A percentile compares a stretch with the other conserved stretches of the same genome.
Conservation (phyloP, 2,113 vertebrate species). For the Otus sunia region DNA sequence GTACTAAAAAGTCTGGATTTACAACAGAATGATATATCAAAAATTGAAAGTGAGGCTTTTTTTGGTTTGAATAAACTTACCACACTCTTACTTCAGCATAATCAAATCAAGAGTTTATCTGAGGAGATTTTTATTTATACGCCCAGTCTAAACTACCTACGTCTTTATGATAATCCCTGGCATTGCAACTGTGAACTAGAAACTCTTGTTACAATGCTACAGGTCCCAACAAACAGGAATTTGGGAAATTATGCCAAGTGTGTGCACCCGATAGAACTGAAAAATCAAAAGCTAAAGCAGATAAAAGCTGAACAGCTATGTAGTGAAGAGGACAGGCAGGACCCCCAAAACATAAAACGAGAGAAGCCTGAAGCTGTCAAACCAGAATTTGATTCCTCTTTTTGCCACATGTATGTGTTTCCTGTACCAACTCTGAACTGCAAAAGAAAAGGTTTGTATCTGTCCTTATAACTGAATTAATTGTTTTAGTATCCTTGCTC, state of each 20-base stretch:
- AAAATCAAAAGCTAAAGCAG: conserved; percentile 85
- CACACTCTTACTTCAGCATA: conserved; percentile 93
- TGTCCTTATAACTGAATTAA: background rate
- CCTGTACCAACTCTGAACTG: conserved; percentile 88
- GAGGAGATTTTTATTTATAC: conserved; percentile 89
- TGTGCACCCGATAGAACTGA: conserved; percentile 74
- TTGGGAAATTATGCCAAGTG: conserved; percentile 93
- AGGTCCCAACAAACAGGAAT: conserved; percentile 90
- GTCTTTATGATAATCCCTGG: conserved; percentile 96
- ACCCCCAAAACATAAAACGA: conserved; percentile 15
- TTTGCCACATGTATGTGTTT: conserved; percentile 88
- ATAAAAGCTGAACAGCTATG: conserved; percentile 82
- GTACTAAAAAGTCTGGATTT: conserved; percentile 90
- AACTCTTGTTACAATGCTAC: conserved; percentile 86
- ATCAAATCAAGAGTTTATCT: conserved; percentile 80
- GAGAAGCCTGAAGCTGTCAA: conserved; percentile 55
- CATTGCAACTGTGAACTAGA: conserved; percentile 87
- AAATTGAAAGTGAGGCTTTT: conserved; percentile 87
- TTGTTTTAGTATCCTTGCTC: background rate
- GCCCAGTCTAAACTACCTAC: conserved; percentile 86
- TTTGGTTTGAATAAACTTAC: conserved; percentile 86
- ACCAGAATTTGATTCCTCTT: conserved; percentile 78
- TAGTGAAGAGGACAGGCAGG: conserved; percentile 56
- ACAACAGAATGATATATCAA: conserved; percentile 90
- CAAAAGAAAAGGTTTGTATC: conserved; percentile 86